A percentile compares a stretch with the other conserved stretches of the same genome.
Evolutionary conservation across 2,888 invertebrate genomes (phyloP).

Genomic region (Andrena trimmerana): DNA sequence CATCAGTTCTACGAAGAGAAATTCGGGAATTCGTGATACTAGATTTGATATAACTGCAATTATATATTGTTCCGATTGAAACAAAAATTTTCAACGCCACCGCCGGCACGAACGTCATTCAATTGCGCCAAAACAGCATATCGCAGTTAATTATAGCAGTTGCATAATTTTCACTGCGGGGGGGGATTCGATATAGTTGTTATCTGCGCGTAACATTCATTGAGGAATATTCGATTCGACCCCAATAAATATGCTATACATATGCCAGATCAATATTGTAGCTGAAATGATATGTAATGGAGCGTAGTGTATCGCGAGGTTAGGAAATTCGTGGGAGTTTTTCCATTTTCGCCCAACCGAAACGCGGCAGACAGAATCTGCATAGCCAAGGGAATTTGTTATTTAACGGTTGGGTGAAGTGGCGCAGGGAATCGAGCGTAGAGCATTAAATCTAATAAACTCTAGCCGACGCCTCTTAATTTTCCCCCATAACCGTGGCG

Average conservation of each 20-base stretch:
- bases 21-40: background rate
- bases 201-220: conserved; percentile 3
- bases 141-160: background rate
- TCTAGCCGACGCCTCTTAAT: conserved; percentile 59
- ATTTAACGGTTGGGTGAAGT: conserved; percentile 37
- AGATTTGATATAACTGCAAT: background rate
- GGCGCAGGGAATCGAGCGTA: conserved; percentile 12
- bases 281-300: conserved; percentile 9
- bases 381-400: background rate
- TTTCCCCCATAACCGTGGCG: conserved; percentile 62
- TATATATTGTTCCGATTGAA: background rate
- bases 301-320: background rate
- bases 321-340: background rate
- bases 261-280: background rate
- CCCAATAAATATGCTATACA: no score
- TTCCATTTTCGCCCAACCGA: background rate
- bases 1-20: background rate
- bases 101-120: background rate
- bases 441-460: conserved; percentile 67
- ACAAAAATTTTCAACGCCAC: background rate
- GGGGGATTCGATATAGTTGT: conserved; percentile 13
- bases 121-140: background rate
- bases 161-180: background rate
- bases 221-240: conserved; percentile 7
- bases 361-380: background rate